Evolutionary conservation across 2,113 vertebrate genomes (phyloP), one percentile per base, ranked within the genome.

Genomic region (Actenoides hombroni): DNA sequence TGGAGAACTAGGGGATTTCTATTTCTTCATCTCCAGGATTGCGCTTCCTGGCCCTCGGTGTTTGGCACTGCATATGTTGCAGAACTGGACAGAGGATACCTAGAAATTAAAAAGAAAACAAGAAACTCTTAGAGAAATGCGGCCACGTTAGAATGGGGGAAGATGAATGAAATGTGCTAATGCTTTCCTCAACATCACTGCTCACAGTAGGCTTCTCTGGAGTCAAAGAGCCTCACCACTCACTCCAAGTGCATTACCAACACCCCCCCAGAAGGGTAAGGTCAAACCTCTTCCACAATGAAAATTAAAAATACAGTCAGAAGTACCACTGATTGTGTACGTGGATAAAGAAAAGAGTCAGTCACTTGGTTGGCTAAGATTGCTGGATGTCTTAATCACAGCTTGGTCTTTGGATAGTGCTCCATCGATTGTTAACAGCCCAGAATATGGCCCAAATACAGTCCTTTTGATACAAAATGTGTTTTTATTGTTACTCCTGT

Each of bases 41-140:
- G 98, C 98, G 24, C 98, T 98, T 94, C 99, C 99, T 5, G 99
- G 99, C 5, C 99, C 98, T 35, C 98, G 98, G 77, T 97, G 98
- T 96, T 99, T 99, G 25, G 99, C 99, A 69, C 99, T 99, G 98
- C 99, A 99, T 98, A 99, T 99, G 96, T 99, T 99, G 96, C 99
- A 99, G 97, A 99, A 99, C 97, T 99, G 99, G 29, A 98, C 89
- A 28, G 98, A 96, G 29, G 98, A 98, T 40, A 97, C 95, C 99
- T 99, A 92, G 54, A 96, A 97, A 70, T 28, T 7, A 16, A 95
- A 87, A 26, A 84, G 26, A 84, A 80, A 86, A 88, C 24, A 86
- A 39, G n/a, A 64, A 79, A 23, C 44, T 73, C 54, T 96, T 7
- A 29, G 54, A 60, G 49, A 86, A 81, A 84, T 12, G 8, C 17